Evolutionary conservation across 2,888 invertebrate genomes (phyloP).

Genomic region (Plutella xylostella): DNA sequence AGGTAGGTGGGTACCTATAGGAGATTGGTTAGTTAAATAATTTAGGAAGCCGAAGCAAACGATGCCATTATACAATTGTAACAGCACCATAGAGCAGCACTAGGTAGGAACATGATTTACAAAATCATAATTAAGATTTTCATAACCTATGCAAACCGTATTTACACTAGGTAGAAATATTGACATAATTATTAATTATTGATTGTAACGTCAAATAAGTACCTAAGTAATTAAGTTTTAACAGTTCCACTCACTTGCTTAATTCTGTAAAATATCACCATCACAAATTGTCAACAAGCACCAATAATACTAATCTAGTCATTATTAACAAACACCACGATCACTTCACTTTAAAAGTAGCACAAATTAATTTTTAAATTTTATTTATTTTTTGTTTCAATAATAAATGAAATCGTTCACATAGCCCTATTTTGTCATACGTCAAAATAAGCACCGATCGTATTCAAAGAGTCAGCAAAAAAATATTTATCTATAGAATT

Average conservation of each 20-base stretch:
- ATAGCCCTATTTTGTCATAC: not conserved
- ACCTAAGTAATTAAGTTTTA: not conserved
- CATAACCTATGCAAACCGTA: not conserved
- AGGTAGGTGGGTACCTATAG: no score
- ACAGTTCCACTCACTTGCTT: constrained; percentile 2
- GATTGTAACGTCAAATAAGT: no score
- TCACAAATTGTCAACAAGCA: constrained; percentile 26
- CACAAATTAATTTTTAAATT: constrained; percentile 1
- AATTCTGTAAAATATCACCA: constrained; percentile 1
- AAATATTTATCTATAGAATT: constrained; percentile 46
- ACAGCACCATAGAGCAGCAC: no score
- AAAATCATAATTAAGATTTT: no score
- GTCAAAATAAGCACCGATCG: constrained; percentile 1
- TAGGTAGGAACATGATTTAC: no score
- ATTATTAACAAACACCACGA: constrained; percentile 42
- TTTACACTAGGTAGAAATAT: not conserved
- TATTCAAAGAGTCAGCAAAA: no score
- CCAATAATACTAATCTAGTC: constrained; percentile 24
- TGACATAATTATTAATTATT: no score
- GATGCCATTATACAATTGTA: no score
- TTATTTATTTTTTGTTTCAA: not conserved
- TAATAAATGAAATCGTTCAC: not conserved
- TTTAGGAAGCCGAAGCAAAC: no score
- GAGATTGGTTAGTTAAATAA: no score
- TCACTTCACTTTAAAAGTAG: constrained; percentile 22